Evolutionary conservation across 2,797 vertebrate species (phyloP).

Genomic region (Anguilla anguilla): DNA sequence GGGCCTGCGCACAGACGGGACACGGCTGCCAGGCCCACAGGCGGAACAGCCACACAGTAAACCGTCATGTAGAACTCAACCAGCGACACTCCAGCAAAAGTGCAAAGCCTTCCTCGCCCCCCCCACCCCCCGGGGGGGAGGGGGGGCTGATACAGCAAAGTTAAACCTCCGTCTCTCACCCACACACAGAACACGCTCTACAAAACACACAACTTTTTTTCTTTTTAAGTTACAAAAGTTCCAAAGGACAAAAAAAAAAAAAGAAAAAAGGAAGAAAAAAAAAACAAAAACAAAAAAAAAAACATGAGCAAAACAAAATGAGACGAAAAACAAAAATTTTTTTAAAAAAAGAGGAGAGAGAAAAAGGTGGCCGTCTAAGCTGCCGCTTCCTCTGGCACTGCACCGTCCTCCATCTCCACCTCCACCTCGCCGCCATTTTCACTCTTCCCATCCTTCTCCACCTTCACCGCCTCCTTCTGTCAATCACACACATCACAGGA

Average conservation of each 20-base stretch:
- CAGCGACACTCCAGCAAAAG: conserved; percentile 22
- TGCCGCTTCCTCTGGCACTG: conserved; percentile 34
- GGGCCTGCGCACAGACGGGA: not conserved
- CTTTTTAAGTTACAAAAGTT: conserved; percentile 35
- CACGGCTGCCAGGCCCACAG: not conserved
- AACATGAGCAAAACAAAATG: not conserved
- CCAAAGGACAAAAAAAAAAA: conserved; percentile 25
- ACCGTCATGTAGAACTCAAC: not conserved
- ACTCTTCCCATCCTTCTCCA: conserved; percentile 48
- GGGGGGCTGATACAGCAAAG: not conserved
- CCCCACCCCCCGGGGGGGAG: not conserved
- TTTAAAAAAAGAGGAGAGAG: not conserved
- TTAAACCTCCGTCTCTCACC: not conserved
- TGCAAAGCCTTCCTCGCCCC: not conserved
- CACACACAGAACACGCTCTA: not conserved
- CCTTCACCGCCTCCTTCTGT: conserved; percentile 67
- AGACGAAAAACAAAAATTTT: not conserved
- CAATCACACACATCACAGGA: not conserved
- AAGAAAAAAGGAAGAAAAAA: conserved; percentile 6
- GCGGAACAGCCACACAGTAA: conserved; percentile 19
- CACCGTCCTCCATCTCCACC: conserved; percentile 29
- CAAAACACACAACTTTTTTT: not conserved
- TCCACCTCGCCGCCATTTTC: conserved; percentile 38
- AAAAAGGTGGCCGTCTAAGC: conserved; percentile 10
- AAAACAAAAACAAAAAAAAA: conserved; percentile 9